Base-by-base conservation (phyloP, 2,797 vertebrate genomes). In the Dipus sagitta region DNA sequence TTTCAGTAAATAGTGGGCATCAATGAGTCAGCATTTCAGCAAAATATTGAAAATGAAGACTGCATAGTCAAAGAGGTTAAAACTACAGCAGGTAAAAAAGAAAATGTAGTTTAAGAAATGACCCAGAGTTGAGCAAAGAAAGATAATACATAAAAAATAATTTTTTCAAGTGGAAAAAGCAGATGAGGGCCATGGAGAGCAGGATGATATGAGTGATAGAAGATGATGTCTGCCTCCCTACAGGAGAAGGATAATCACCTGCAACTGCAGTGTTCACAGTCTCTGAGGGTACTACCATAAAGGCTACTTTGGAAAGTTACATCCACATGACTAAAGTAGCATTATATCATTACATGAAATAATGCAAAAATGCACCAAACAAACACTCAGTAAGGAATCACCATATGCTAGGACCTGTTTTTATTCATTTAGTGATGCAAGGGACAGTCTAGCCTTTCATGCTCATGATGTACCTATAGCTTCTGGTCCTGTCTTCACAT, bases 341-440 rank as follows among this genome's bases (percentile, higher is more conserved):
- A 83, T 32, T n/a, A 13, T 30, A 88, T n/a, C 12, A 6, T 30
- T 84, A 70, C 26, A 67, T 80, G 13, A 77, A 78, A 82, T 65
- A 71, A 38, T 20, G 23, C 6, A 81, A 77, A 77, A 24, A 64
- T 32, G 42, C 28, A 84, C 5, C 52, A 38, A 76, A 81, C 78
- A 93, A 76, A 77, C 67, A 18, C 4, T n/a, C 86, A 71, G 6
- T 77, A 30, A 87, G 20, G n/a, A 78, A 76, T 75, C 84, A 89
- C 4, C 5, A 30, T 42, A 2, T 79, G 21, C 24, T n/a, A 75
- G 24, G n/a, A 12, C 78, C 8, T 81, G 3, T 2, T 38, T 75
- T 83, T 70, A 76, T 75, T 47, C 74, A 75, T 86, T 81, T 20
- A 64, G 15, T 18, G n/a, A 30, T 71, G 47, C 65, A 2, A 85